These are phyloP conservation scores for Piaya cayana DNA, from an alignment of 2,113 vertebrate genomes.

Conservation along the genomic window DNA sequence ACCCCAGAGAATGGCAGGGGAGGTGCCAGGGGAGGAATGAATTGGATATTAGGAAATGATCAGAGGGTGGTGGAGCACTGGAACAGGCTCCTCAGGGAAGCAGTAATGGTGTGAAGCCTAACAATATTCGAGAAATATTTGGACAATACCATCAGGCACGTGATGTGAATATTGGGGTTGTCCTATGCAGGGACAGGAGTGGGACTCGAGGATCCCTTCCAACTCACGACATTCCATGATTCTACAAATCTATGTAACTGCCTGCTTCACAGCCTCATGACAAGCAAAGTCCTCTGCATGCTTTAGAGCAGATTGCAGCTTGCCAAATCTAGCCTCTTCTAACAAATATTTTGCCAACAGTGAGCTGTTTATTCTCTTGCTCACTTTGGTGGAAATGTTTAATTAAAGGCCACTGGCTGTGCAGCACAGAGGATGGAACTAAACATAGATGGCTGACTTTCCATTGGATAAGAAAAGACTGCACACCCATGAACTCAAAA, in stretches of 20 bases:
- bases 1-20: no score
- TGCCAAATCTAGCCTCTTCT: neutral
- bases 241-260: neutral
- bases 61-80: no score
- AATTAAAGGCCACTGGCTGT: neutral
- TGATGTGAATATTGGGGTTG: no score
- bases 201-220: no score
- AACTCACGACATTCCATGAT: no score
- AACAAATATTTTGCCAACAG: neutral
- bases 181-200: no score
- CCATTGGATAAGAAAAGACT: neutral
- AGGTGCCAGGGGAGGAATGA: no score
- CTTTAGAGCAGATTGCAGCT: neutral
- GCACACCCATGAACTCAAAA: neutral
- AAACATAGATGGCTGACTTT: neutral
- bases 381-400: neutral
- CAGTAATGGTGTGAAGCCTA: no score
- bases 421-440: neutral
- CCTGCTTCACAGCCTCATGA: neutral
- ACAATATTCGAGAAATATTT: no score
- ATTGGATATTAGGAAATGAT: no score
- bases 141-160: no score
- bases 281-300: neutral
- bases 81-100: no score
- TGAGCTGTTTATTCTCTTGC: neutral